These are phyloP conservation scores for Clarias laeviceps DNA, from an alignment of 2,797 vertebrate species.

Conservation along the genomic window DNA sequence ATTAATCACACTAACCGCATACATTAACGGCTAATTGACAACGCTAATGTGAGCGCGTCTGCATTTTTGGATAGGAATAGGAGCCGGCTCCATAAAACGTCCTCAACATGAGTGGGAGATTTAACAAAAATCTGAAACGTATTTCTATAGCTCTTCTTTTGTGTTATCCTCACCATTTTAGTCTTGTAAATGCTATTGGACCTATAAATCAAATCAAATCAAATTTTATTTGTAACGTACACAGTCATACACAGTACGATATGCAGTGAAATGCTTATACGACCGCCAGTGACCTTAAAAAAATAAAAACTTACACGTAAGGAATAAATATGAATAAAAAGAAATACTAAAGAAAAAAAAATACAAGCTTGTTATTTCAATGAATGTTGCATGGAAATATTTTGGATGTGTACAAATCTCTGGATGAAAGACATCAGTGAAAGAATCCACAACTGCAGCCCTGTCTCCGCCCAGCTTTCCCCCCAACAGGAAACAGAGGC, in stretches of 20 bases:
- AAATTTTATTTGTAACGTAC: too few species aligned
- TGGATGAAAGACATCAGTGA: constrained; percentile 66
- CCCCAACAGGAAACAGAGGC: constrained; percentile 76
- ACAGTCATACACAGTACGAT: too few species aligned
- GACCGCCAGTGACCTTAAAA: too few species aligned
- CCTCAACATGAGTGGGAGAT: too few species aligned
- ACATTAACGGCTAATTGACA: constrained; percentile 33
- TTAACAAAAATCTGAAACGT: background rate
- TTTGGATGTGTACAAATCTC: constrained; percentile 20
- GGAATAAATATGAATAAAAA: too few species aligned
- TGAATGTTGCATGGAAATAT: constrained; percentile 37
- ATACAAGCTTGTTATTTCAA: constrained; percentile 27
- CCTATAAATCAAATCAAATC: too few species aligned
- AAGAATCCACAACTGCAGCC: constrained; percentile 74
- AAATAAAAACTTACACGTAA: too few species aligned
- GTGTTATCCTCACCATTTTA: background rate
- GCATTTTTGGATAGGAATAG: background rate
- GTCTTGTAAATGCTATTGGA: background rate
- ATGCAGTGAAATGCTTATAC: too few species aligned
- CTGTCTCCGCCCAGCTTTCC: constrained; percentile 67
- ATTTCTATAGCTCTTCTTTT: background rate
- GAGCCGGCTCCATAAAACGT: background rate
- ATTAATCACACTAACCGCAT: background rate
- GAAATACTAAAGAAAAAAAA: too few species aligned
- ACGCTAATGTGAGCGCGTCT: constrained; percentile 27